A percentile compares a stretch with the other conserved stretches of the same genome.
phyloP scores from a whole-genome alignment of 37 sponge, comb jelly and placozoan genomes.

The Corticium candelabrum region DNA sequence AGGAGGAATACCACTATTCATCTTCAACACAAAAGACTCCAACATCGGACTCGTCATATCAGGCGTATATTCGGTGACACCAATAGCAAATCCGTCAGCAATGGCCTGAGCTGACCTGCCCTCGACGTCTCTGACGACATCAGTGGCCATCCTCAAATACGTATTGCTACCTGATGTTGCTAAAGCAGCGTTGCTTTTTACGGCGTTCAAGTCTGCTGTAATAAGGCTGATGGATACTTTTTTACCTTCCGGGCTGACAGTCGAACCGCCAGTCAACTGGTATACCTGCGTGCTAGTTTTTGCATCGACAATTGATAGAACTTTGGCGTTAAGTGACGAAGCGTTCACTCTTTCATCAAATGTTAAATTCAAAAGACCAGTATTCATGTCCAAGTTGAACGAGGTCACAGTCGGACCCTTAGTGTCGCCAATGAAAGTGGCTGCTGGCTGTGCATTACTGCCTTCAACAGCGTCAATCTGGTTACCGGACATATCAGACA shows the following conservation, averaged over 20 bases:
- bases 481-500: constrained; percentile 58
- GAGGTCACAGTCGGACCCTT: constrained; percentile 38
- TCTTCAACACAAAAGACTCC: constrained; percentile 62
- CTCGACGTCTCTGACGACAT: constrained; percentile 65
- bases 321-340: neutral
- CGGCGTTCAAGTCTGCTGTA: constrained; percentile 64
- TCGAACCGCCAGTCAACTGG: constrained; percentile 47
- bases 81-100: constrained; percentile 27
- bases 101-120: constrained; percentile 27
- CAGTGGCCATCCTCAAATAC: constrained; percentile 30
- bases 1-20: constrained; percentile 41
- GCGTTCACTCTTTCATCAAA: constrained; percentile 68
- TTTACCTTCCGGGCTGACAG: constrained; percentile 65
- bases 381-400: constrained; percentile 63
- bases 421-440: constrained; percentile 36
- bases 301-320: constrained; percentile 52
- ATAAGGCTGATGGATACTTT: constrained; percentile 41
- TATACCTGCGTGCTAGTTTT: constrained; percentile 10
- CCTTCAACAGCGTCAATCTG: constrained; percentile 25
- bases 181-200: constrained; percentile 40
- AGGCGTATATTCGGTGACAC: constrained; percentile 34
- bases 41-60: constrained; percentile 67
- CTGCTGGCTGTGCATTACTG: constrained; percentile 24
- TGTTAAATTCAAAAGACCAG: constrained; percentile 35
- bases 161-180: constrained; percentile 33